Evolutionary conservation across 2,888 invertebrate genomes (phyloP).

Genomic region (Priocnemis perturbator): DNA sequence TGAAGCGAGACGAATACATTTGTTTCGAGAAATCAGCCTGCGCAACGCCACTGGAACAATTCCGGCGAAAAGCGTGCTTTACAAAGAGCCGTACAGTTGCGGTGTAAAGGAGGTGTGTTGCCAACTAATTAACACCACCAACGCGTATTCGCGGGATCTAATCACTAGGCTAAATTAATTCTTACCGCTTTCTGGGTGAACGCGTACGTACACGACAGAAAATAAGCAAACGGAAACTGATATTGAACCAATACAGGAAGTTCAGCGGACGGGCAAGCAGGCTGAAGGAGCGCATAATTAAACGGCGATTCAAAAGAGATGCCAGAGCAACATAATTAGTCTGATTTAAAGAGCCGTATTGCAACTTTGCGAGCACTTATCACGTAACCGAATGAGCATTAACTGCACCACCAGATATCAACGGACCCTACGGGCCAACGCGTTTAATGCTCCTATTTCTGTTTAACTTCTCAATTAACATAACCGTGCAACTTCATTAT

Average conservation of each 20-base stretch:
- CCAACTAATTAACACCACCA: no score
- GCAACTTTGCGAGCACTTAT: slow-evolving; percentile 60
- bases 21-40: slow-evolving; percentile 1
- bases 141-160: no score
- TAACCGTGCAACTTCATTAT: slow-evolving; percentile 66
- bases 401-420: slow-evolving; percentile 53
- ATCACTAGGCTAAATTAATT: no score
- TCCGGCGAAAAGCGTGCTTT: no score
- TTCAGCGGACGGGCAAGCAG: no score
- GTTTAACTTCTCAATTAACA: slow-evolving; percentile 71
- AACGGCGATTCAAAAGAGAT: slow-evolving; percentile 11
- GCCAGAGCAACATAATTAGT: slow-evolving; percentile 38
- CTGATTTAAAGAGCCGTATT: slow-evolving; percentile 62
- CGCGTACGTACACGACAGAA: no score
- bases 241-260: neutral
- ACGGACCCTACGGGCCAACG: slow-evolving; percentile 50
- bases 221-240: neutral
- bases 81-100: no score
- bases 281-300: no score
- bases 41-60: no score
- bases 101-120: neutral
- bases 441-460: slow-evolving; percentile 66
- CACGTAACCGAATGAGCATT: slow-evolving; percentile 62
- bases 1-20: slow-evolving; percentile 8
- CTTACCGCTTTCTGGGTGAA: no score